A percentile compares a stretch with the other conserved stretches of the same genome.
Conservation (phyloP, 92 coral and sea anemone genomes). For the Siderastrea radians region DNA sequence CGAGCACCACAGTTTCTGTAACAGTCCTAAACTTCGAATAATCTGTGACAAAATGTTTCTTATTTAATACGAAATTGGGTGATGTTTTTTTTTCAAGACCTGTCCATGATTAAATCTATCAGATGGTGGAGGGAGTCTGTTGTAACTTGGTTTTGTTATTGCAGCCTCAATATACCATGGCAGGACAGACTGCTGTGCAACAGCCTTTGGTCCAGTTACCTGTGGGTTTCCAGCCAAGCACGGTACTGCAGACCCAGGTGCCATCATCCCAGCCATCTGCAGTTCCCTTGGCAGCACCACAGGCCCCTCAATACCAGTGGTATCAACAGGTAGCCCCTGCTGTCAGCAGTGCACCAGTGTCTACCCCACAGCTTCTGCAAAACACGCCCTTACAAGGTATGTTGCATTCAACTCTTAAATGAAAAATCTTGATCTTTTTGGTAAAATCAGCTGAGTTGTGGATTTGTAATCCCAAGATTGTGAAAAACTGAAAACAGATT, state of each 20-base stretch:
- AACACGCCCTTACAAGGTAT: slow-evolving; percentile 32
- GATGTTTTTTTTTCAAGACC: no score
- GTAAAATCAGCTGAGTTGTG: not conserved
- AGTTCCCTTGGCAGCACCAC: slow-evolving; percentile 32
- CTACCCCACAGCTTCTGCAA: slow-evolving; percentile 18
- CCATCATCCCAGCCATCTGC: slow-evolving; percentile 29
- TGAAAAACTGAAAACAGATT: no score
- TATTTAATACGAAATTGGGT: no score
- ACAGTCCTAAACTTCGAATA: no score
- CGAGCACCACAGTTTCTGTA: no score
- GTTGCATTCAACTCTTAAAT: not conserved
- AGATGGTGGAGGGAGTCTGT: not conserved
- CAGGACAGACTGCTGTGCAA: not conserved
- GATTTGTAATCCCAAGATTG: no score
- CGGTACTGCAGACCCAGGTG: slow-evolving; percentile 11
- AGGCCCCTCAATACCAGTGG: slow-evolving; percentile 38
- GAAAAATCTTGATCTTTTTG: not conserved
- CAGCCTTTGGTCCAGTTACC: slow-evolving; percentile 35
- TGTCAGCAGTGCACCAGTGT: slow-evolving; percentile 14
- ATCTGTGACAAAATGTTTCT: no score
- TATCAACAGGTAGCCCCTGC: slow-evolving; percentile 31
- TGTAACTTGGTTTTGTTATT: not conserved
- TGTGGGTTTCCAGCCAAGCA: slow-evolving; percentile 8
- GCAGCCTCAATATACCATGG: slow-evolving; percentile 18
- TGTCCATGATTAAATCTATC: no score